Conservation (phyloP, 1,140 invertebrate species). For the Conus betulinus region DNA sequence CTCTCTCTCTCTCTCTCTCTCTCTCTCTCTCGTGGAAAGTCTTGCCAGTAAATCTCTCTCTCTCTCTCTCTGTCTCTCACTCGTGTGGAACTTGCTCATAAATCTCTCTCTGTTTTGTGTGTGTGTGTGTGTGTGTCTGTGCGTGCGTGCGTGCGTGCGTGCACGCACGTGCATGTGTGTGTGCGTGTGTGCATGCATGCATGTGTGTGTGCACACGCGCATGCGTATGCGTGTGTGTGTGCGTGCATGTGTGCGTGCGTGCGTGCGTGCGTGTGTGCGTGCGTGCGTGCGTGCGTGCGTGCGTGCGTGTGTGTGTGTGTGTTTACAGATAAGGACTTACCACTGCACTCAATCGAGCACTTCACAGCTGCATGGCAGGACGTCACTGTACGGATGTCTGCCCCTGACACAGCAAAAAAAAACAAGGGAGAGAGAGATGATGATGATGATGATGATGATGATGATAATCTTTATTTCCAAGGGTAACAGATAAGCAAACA, state of each 20-base stretch:
- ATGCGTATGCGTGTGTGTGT: background rate
- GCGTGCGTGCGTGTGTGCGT: background rate
- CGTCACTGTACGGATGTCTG: background rate
- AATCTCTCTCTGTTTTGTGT: too few species aligned
- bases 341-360: background rate
- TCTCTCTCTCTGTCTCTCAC: conserved; percentile 3
- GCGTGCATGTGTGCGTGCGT: background rate
- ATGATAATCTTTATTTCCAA: too few species aligned
- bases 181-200: too few species aligned
- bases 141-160: background rate
- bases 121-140: too few species aligned
- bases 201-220: too few species aligned
- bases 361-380: background rate
- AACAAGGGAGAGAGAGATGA: too few species aligned
- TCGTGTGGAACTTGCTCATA: background rate
- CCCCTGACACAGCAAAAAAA: background rate
- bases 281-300: background rate
- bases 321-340: too few species aligned
- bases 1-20: background rate
- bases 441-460: too few species aligned
- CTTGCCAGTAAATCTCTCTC: background rate
- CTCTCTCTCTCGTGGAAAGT: background rate
- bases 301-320: too few species aligned
- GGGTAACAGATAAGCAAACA: too few species aligned
- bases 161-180: too few species aligned